Conservation (phyloP, 2,797 vertebrate species). For the Tinamus major region DNA sequence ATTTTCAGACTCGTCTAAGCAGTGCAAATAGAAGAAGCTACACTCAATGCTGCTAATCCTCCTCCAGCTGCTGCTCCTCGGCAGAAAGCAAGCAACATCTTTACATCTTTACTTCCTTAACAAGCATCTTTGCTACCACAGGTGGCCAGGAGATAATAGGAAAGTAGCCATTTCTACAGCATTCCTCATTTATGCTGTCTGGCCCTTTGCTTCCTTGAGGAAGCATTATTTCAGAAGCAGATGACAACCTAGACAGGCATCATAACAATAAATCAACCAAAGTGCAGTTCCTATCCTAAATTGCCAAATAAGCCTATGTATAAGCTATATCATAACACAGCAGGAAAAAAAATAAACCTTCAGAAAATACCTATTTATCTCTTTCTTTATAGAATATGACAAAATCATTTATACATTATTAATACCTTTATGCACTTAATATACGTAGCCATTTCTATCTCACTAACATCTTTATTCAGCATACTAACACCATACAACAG, state of each 20-base stretch:
- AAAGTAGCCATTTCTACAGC: background rate
- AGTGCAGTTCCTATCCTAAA: background rate
- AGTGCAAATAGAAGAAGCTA: background rate
- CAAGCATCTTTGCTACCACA: background rate
- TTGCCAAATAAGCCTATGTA: background rate
- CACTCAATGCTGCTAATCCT: background rate
- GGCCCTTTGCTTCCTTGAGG: background rate
- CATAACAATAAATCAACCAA: background rate
- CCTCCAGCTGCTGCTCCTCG: conserved; percentile 9
- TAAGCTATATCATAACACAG: background rate
- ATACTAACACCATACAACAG: background rate
- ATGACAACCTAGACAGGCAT: background rate
- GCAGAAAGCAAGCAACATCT: background rate
- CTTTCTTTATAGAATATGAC: background rate
- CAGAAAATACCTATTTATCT: background rate
- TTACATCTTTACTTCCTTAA: background rate
- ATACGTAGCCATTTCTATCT: background rate
- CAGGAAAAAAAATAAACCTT: background rate
- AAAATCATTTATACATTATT: background rate
- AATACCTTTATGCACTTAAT: background rate
- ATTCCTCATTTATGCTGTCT: background rate
- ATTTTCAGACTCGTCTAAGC: background rate
- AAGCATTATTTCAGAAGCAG: background rate
- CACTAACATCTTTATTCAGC: background rate
- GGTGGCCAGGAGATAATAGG: background rate